Base-by-base conservation (phyloP, 2,888 invertebrate species). In the Pocota personata region DNA sequence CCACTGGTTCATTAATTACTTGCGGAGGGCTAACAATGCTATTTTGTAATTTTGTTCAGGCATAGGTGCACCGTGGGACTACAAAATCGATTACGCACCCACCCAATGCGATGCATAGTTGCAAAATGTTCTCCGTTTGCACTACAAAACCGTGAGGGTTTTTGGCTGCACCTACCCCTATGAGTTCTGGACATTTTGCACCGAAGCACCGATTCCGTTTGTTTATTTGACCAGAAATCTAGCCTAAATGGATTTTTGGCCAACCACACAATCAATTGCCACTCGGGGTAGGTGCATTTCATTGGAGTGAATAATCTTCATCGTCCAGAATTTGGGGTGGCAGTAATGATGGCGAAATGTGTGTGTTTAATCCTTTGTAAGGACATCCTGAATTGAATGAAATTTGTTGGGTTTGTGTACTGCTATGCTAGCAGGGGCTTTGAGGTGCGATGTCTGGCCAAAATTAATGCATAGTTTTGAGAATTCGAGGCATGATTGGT, bases 161-260 rank as follows among this genome's bases (percentile, higher is more conserved):
- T 24, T 21, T n/a, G 19, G 14, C 60, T 32, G 66, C 35, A 27
- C 12, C 48, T 43, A 27, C 12, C 48, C 12, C 8, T 60, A 50
- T 19, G 66, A 67, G 43, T 48, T 40, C 19, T 48, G 52, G 73
- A 43, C 37, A 55, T n/a, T 55, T 8, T 30, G 14, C 12, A 57
- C 12, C 35, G 60, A 60, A 21, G n/a, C 24, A 19, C 12, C 50
- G 12, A 64, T 55, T 46, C 57, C 69, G 76, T 82, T 86, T 82
- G 72, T 82, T 82, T 77, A 82, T 72, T 86, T 82, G 86, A 82
- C 80, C 82, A 82, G 72, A 82, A 86, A 86, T 86, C 86, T 76
- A 77, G 71, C 76, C 86, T 43, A 72, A 86, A 72, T 82, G 72
- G 82, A 82, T 37, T 86, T 86, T 76, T 43, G 67, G 60, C 32